phyloP scores from a whole-genome alignment of 2,797 vertebrate genomes.

The Denticeps clupeoides region DNA sequence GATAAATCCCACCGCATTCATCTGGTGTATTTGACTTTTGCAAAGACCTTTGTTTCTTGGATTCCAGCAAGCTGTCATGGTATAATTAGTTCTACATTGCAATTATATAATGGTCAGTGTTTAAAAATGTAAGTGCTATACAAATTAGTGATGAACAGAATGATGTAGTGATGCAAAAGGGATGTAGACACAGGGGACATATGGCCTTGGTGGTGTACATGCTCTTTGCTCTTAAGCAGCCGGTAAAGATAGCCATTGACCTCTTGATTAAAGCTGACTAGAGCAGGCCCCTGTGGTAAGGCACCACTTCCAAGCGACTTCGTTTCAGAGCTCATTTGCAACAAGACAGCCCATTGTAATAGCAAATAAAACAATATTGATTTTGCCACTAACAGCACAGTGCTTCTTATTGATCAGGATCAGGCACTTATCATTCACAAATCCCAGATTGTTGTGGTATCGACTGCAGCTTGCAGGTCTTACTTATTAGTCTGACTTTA shows the following conservation, averaged over 20 bases:
- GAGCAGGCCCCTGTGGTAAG: conserved; percentile 37
- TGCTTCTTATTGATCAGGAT: conserved; percentile 68
- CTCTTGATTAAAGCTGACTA: conserved; percentile 39
- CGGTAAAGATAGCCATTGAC: conserved; percentile 35
- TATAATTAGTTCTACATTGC: no score
- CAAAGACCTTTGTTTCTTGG: no score
- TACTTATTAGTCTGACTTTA: conserved; percentile 58
- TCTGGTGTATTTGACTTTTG: no score
- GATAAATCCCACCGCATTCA: no score
- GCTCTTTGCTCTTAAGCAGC: no score
- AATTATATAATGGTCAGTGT: no score
- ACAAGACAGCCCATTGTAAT: conserved; percentile 66
- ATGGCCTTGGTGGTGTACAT: no score
- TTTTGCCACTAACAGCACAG: conserved; percentile 57
- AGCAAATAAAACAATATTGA: conserved; percentile 76
- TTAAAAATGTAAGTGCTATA: no score
- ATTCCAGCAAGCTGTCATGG: no score
- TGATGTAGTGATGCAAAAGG: no score
- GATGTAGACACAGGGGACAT: no score
- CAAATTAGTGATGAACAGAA: no score
- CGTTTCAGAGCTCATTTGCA: conserved; percentile 58
- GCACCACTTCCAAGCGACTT: conserved; percentile 52
- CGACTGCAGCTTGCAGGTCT: conserved; percentile 56
- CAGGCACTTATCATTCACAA: conserved; percentile 66
- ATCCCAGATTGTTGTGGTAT: conserved; percentile 52